Evolutionary conservation across 1,140 invertebrate species (phyloP).

Genomic region (Scaptomyza graminum): DNA sequence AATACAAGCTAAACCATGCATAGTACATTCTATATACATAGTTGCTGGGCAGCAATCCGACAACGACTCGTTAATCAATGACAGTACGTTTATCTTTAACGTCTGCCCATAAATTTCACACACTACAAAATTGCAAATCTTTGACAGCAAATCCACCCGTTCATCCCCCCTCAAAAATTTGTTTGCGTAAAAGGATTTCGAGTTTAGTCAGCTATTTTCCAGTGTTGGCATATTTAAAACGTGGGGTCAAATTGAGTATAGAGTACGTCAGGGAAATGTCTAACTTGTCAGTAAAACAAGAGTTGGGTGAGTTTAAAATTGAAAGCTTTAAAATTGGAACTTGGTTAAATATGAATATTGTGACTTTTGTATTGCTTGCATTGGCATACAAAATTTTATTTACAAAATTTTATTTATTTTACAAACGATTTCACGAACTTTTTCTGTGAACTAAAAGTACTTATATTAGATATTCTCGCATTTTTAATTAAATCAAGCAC

Average conservation of each 20-base stretch:
- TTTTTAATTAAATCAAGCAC: too few relatives aligned
- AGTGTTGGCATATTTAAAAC: conserved; percentile 50
- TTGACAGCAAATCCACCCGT: conserved; percentile 38
- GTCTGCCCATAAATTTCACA: conserved; percentile 74
- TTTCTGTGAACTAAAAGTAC: not conserved
- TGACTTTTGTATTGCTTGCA: not conserved
- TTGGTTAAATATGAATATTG: not conserved
- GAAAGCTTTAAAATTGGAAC: not conserved
- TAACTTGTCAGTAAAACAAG: conserved; percentile 34
- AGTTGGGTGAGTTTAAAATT: conserved; percentile 23
- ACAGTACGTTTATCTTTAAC: conserved; percentile 77
- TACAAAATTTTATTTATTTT: too few relatives aligned
- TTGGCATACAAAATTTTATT: too few relatives aligned
- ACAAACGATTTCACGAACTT: too few relatives aligned
- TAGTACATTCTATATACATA: conserved; percentile 14
- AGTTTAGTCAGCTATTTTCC: conserved; percentile 45
- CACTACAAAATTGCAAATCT: conserved; percentile 76
- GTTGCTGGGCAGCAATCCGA: conserved; percentile 44
- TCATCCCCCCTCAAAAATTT: conserved; percentile 33
- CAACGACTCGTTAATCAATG: conserved; percentile 71
- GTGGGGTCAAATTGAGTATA: conserved; percentile 6
- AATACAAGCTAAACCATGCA: conserved; percentile 11
- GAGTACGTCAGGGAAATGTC: conserved; percentile 39
- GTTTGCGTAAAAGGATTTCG: conserved; percentile 65
- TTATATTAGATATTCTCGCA: not conserved